These are phyloP conservation scores for Ciconia maguari DNA, from an alignment of 2,113 vertebrate species.

Conservation along the genomic window DNA sequence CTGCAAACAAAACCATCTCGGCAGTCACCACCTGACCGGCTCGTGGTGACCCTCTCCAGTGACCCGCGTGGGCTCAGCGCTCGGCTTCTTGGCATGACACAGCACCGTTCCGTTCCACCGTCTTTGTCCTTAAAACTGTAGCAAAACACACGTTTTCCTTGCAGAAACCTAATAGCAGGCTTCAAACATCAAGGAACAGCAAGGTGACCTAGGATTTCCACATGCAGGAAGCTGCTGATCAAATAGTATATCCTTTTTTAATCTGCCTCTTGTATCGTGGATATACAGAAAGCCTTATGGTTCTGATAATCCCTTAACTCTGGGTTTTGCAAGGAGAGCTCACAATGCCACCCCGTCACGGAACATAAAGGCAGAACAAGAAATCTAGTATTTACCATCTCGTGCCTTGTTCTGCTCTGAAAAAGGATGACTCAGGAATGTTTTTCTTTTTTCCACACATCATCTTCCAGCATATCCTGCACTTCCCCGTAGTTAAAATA, in stretches of 20 bases:
- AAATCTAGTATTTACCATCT: neutral
- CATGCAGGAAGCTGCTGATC: conserved; percentile 29
- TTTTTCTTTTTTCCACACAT: neutral
- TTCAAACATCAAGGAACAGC: conserved; percentile 15
- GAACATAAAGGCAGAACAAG: neutral
- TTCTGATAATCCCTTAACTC: conserved; percentile 15
- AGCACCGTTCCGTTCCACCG: conserved; percentile 27
- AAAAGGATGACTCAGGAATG: neutral
- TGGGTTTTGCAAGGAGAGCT: neutral
- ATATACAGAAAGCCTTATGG: neutral
- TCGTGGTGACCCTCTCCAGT: conserved; percentile 53
- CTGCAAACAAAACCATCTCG: conserved; percentile 72
- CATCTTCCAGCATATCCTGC: neutral
- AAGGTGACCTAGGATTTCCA: conserved; percentile 51
- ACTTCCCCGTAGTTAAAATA: neutral
- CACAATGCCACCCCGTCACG: fast-evolving
- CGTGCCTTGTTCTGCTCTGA: neutral
- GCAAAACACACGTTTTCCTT: neutral
- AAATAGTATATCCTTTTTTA: neutral
- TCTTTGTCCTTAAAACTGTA: conserved; percentile 38
- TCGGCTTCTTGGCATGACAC: conserved; percentile 71
- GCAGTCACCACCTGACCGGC: conserved; percentile 68
- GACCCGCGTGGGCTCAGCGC: conserved; percentile 43
- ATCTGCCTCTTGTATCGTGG: neutral
- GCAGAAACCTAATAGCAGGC: neutral